A percentile compares a stretch with the other conserved stretches of the same genome.
Conservation (phyloP, 2,797 vertebrate genomes). For the Myotis findleyi region DNA sequence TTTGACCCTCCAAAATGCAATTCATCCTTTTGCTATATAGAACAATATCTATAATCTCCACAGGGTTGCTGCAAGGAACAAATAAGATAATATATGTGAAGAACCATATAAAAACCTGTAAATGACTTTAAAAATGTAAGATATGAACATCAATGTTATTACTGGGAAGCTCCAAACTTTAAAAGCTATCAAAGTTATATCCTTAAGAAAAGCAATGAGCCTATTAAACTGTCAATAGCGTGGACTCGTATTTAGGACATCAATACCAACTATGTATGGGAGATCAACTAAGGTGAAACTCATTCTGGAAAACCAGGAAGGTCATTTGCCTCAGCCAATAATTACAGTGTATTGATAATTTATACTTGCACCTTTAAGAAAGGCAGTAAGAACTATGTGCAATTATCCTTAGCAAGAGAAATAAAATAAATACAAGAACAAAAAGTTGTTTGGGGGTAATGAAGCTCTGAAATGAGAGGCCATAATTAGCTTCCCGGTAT, state of each 20-base stretch:
- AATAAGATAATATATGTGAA: neutral
- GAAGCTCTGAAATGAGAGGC: neutral
- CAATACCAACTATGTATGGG: neutral
- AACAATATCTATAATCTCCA: neutral
- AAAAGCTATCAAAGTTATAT: neutral
- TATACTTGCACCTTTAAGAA: neutral
- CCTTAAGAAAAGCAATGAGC: neutral
- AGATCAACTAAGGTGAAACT: conserved; percentile 11
- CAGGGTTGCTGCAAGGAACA: neutral
- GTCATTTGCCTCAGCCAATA: neutral
- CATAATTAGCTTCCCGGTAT: conserved; percentile 47
- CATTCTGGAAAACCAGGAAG: neutral
- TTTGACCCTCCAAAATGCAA: neutral
- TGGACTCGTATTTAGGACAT: neutral
- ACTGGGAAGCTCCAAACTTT: neutral
- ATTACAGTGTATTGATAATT: neutral
- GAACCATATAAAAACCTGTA: neutral
- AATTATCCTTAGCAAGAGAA: conserved; percentile 58
- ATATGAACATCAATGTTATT: neutral
- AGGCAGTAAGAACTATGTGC: conserved; percentile 2
- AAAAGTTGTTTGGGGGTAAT: conserved; percentile 58
- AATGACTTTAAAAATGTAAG: neutral
- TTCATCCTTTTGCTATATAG: neutral
- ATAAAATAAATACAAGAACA: neutral
- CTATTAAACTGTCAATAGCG: conserved; percentile 37